Base-by-base conservation (phyloP, 1,140 invertebrate genomes). In the Dreissena polymorpha region DNA sequence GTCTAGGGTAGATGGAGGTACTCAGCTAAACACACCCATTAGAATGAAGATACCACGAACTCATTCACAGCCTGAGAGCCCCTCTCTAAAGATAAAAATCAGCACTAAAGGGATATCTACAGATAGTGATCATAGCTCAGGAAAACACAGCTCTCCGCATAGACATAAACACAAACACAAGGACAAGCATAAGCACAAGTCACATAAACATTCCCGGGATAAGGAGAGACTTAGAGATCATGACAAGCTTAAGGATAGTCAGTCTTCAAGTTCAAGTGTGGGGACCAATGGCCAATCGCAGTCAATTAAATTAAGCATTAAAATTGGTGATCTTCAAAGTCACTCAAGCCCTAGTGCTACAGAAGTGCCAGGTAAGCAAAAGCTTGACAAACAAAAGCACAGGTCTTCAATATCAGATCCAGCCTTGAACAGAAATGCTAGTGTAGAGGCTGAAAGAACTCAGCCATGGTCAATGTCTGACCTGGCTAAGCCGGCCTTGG, bases 91-190 rank as follows among this genome's bases (percentile, higher is more conserved):
- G 68, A 65, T 82, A n/a, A 82, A 82, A 68, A 82, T 82, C 53
- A 82, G 79, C 57, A 82, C 79, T 12, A 82, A 82, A 74, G 79
- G 79, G 25, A 12, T 82, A 64, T 49, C 53, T 8, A 73, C 68
- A 25, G 79, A 82, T 65, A 82, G 79, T 73, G 70, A 82, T 57
- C 68, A 71, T 64, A 82, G 79, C 53, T 81, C 78, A 29, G 57
- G 78, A 51, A 82, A 82, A 51, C 79, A 82, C 57, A 74, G 64
- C 57, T 82, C 79, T 27, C 79, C 79, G 18, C 79, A 82, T 74
- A 55, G 79, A n/a, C 79, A 82, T 53, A 71, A 80, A 64, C 79
- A 82, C 65, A 82, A 82, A 23, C 79, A 82, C 64, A 82, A 82
- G 65, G 71, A 74, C 65, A 82, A 82, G 68, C 79, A 82, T 60